Base-by-base conservation (phyloP, 2,888 invertebrate genomes). In the Tinea pellionella region DNA sequence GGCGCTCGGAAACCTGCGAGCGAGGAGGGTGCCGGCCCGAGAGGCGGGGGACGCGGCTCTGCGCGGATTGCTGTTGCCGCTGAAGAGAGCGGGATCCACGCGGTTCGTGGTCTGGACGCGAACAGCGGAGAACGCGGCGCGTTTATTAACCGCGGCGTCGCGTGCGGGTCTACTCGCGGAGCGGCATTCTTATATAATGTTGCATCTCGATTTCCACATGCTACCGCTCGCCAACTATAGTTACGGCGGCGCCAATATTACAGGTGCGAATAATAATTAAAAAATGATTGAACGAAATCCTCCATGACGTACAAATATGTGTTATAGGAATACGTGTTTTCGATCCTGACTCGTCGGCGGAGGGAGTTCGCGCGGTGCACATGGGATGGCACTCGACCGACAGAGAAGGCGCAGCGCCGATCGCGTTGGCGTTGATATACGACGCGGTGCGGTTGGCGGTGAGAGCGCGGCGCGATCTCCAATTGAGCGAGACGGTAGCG, bases 211-310 rank as follows among this genome's bases (percentile, higher is more conserved):
- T 71, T 67, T 80, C 68, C 81, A 80, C 71, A 78, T 78, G 63
- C 69, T 63, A 62, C 60, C 63, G 59, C 75, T 83, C 29, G 66
- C 65, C 37, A 64, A 68, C 66, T 80, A 71, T 74, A 82, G 82
- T 69, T 73, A 84, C 71, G 81, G 83, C 64, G 83, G 82, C 59
- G 83, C 83, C 63, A 83, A 84, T 68, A 64, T 84, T 63, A 83
- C 83, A 32, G 19, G 19, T 42, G 2, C 7, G 12, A 11, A 6
- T 19, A 11, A 47, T 24, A 8, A 24, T 24, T 24, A 24, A 24
- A 24, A 24, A 3, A 24, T 24, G 24, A n/a, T n/a, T n/a, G n/a
- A n/a, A n/a, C 24, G 6, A 6, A 24, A 24, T 24, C 2, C 24
- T 2, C 3, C 2, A 2, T 24, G 6, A 24, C 6, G 24, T 24